Base-by-base conservation (phyloP, 2,113 vertebrate species). In the Triplophysa siluroides region DNA sequence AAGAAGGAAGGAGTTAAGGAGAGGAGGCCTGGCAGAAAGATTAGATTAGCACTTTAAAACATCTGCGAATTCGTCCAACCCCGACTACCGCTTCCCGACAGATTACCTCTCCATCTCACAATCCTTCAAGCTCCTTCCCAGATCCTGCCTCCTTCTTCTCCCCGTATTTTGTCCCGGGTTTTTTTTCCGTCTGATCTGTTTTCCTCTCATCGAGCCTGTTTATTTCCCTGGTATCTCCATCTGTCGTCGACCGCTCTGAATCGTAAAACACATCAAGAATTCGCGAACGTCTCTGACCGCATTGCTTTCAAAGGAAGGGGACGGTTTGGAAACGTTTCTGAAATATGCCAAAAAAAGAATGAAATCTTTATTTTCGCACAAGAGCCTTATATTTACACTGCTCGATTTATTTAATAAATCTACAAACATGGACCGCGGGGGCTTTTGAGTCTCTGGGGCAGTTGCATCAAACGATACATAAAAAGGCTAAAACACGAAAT, bases 21-120 rank as follows among this genome's bases (percentile, higher is more conserved):
- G 14, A 19, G 24, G 86, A 91, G 87, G 90, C 91, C 92, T 92
- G 93, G 91, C 91, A 88, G 91, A 90, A 86, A 91, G 90, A 93
- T 94, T 90, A 93, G 92, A 93, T 93, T 93, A 91, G 90, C 90
- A 88, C 91, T 92, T 93, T 90, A 90, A 92, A 94, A 94, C 93
- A 94, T 92, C 92, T 94, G 93, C 88, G 88, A 88, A 88, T 85
- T 91, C 80, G 86, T 92, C 91, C 84, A 84, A 88, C 88, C 88
- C 83, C 73, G 87, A 86, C 87, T 88, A 88, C 89, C 12, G 82
- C 86, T 91, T 92, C 90, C 89, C 85, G 83, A 88, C 86, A 90
- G 88, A 92, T 91, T 86, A 86, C 86, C 85, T 85, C 88, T 88
- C 85, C 88, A 88, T 91, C 89, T 90, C 84, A 85, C 83, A 88